Evolutionary conservation across 37 sponge, comb jelly and placozoan genomes (phyloP), one percentile per base, ranked within the genome.

Genomic region (Diacarnus erythraeanus): DNA sequence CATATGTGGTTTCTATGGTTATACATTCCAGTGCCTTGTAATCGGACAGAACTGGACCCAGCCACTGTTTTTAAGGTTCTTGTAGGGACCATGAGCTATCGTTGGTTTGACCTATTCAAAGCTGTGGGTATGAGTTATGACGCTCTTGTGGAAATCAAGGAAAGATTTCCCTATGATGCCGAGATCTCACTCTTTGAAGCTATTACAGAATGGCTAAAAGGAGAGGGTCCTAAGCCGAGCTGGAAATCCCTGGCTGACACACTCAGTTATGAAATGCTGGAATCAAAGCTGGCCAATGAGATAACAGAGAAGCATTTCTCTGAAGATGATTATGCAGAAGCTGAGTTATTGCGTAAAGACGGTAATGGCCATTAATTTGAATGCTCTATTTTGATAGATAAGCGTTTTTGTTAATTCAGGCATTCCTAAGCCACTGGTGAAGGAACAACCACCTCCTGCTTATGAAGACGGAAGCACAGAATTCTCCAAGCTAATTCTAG

Each of bases 91-190:
- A 26, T 41, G 34, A 26, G 26, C 25, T 26, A 36, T 31, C 26
- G 25, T 0, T 77, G 77, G 77, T 77, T 35, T 77, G 77, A 77
- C 17, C 40, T 77, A 42, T 77, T 77, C 44, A 27, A 23, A 21
- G 35, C 59, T 12, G 44, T 77, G n/a, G 77, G 77, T 6, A 2
- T 77, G 20, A 38, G 43, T 38, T 42, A 42, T 22, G 41, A 29
- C 31, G 0, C 2, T 8, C 64, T 77, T 0, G 77, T 41, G 20
- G 42, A 63, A 30, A 31, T 39, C 22, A 42, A 18, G 26, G 3
- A n/a, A n/a, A 38, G 41, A 9, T 33, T 64, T 64, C 65, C 77
- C 5, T 64, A 29, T 40, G 64, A 77, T 61, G 31, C 77, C n/a
- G n/a, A 63, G 18, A 17, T 63, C 15, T 63, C 41, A 4, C 65